Evolutionary conservation across 2,113 vertebrate genomes (phyloP).

Genomic region (Thymallus thymallus): DNA sequence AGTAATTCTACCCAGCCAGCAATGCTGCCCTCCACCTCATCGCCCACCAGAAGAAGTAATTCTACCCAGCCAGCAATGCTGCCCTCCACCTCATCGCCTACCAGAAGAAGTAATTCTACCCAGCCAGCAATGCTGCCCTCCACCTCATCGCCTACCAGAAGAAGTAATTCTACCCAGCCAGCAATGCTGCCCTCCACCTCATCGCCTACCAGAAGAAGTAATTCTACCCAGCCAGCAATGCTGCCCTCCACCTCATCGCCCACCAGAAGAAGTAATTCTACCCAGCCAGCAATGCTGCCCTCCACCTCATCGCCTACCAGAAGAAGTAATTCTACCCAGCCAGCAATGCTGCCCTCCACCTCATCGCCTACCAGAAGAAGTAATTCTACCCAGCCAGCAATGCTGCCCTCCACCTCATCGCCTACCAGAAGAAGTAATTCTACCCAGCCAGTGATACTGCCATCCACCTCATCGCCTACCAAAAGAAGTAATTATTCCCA

Average conservation of each 20-base stretch:
- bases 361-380: constrained; percentile 31
- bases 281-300: constrained; percentile 61
- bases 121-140: constrained; percentile 62
- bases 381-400: constrained; percentile 51
- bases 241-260: constrained; percentile 55
- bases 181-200: constrained; percentile 64
- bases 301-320: constrained; percentile 44
- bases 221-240: constrained; percentile 56
- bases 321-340: constrained; percentile 40
- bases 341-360: constrained; percentile 61
- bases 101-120: constrained; percentile 28
- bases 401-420: constrained; percentile 59
- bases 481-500: too few relatives aligned
- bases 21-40: constrained; percentile 64
- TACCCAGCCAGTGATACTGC: constrained; percentile 63
- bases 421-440: constrained; percentile 6
- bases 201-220: background rate
- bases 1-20: constrained; percentile 39
- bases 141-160: constrained; percentile 39
- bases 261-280: constrained; percentile 19
- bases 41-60: background rate
- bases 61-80: constrained; percentile 59
- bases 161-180: constrained; percentile 44
- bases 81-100: constrained; percentile 53
- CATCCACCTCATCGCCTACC: constrained; percentile 43